Percentiles rank a stretch among this genome's conserved stretches.
Evolutionary conservation across 23 tunicate species (phyloP).

Genomic region (Ciona savignyi): DNA sequence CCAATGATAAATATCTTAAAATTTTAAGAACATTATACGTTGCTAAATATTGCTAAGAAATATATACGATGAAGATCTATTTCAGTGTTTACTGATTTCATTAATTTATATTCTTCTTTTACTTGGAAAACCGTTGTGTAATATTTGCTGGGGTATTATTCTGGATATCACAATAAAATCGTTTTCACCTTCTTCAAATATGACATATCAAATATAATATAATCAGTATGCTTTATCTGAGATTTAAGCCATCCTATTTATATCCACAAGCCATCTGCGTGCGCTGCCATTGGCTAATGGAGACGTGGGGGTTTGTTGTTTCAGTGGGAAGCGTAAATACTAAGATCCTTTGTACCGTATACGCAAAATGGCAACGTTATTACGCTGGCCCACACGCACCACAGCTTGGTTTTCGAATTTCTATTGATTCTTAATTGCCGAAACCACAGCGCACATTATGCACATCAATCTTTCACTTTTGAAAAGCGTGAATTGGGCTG

Average conservation of each 20-base stretch:
- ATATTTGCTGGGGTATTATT: too few relatives aligned
- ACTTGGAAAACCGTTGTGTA: too few relatives aligned
- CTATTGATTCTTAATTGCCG: neutral
- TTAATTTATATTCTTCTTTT: too few relatives aligned
- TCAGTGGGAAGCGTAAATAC: neutral
- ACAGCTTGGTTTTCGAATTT: neutral
- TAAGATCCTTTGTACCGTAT: neutral
- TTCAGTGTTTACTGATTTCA: too few relatives aligned
- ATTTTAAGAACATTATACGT: too few relatives aligned
- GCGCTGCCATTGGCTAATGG: neutral
- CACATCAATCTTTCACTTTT: neutral
- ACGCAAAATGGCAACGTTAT: neutral
- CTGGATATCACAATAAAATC: too few relatives aligned
- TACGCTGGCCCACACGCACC: neutral
- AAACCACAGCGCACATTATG: neutral
- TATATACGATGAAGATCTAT: too few relatives aligned
- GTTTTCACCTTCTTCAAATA: too few relatives aligned
- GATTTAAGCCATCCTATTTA: neutral
- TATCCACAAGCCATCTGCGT: neutral
- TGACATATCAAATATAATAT: too few relatives aligned
- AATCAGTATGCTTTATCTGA: too few relatives aligned
- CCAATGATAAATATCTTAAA: too few relatives aligned
- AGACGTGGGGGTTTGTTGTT: neutral
- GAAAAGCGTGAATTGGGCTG: neutral
- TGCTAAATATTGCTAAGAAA: too few relatives aligned